Evolutionary conservation across 2,888 invertebrate species (phyloP).

Genomic region (Heteromurus nitidus): DNA sequence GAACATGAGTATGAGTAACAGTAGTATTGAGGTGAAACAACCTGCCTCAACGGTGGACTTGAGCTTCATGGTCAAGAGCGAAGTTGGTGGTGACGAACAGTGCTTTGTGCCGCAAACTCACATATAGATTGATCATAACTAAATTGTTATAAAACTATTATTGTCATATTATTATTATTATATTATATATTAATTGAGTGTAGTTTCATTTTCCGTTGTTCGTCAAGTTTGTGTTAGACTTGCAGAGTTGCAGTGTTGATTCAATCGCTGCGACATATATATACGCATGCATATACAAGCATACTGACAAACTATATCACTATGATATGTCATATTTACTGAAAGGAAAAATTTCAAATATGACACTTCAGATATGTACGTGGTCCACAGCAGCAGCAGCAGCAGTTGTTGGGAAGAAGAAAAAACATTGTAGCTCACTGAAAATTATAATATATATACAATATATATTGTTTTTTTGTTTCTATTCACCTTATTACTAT

Average conservation of each 20-base stretch:
- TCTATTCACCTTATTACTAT: conserved; percentile 47
- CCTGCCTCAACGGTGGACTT: conserved; percentile 67
- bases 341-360: no score
- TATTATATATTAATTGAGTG: conserved; percentile 20
- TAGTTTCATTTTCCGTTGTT: conserved; percentile 25
- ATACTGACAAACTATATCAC: no score
- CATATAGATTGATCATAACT: conserved; percentile 55
- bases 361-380: background rate
- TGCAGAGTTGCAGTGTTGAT: conserved; percentile 26
- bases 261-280: background rate
- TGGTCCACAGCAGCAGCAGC: conserved; percentile 1
- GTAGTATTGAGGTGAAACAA: conserved; percentile 66
- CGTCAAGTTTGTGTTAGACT: conserved; percentile 13
- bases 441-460: conserved; percentile 25
- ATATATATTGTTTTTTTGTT: conserved; percentile 42
- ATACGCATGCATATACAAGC: no score
- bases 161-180: conserved; percentile 22
- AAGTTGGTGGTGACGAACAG: conserved; percentile 66
- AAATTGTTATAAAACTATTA: conserved; percentile 1
- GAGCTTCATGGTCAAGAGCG: conserved; percentile 66
- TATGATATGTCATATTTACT: no score
- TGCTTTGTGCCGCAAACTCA: conserved; percentile 68
- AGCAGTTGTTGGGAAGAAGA: background rate
- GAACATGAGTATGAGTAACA: conserved; percentile 66
- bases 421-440: conserved; percentile 48